Conservation (phyloP, 1,140 invertebrate species). For the Sesamia nonagrioides region DNA sequence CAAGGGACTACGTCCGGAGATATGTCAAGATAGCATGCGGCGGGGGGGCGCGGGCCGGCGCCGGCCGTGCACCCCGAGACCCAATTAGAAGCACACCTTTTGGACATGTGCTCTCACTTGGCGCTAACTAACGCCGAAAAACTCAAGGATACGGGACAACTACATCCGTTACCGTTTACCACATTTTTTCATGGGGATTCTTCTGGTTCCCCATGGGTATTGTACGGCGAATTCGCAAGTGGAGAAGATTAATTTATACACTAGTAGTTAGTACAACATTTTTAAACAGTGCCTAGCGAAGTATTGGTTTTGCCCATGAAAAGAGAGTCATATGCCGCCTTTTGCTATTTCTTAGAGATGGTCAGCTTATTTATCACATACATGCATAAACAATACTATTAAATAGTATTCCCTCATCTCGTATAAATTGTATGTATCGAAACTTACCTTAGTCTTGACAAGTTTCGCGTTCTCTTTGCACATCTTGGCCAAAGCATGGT, state of each 20-base stretch:
- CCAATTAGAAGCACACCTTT: constrained; percentile 87
- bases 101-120: constrained; percentile 80
- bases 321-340: too few species aligned
- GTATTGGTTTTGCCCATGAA: too few species aligned
- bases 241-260: not conserved
- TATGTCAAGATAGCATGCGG: constrained; percentile 85
- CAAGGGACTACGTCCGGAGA: constrained; percentile 83
- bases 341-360: too few species aligned
- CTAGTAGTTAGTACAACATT: too few species aligned
- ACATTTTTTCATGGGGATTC: constrained; percentile 69
- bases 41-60: constrained; percentile 74
- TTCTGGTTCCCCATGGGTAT: not conserved
- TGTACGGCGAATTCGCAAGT: not conserved
- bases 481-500: constrained; percentile 93
- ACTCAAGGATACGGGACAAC: constrained; percentile 69
- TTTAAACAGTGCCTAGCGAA: too few species aligned
- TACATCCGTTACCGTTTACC: constrained; percentile 83
- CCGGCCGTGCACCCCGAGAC: constrained; percentile 66
- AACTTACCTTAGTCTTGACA: constrained; percentile 93
- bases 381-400: too few species aligned
- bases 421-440: not conserved
- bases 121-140: constrained; percentile 78
- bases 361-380: too few species aligned
- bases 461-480: constrained; percentile 93
- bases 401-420: not conserved